Evolutionary conservation across 2,113 vertebrate genomes (phyloP), one percentile per base, ranked within the genome.

Genomic region (Protobothrops mucrosquamatus): DNA sequence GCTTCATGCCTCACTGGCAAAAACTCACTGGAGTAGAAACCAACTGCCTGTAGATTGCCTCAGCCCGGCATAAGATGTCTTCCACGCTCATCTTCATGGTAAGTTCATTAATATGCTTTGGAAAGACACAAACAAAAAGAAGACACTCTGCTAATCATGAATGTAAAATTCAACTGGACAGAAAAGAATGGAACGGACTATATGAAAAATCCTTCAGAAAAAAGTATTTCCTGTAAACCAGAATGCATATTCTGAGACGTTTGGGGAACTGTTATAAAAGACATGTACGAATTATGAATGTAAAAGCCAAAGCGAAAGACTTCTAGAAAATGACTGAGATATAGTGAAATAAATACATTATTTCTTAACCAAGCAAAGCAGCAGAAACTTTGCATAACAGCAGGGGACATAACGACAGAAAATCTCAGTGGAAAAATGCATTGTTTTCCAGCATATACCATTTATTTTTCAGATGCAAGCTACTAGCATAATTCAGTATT

Each of bases 51-150:
- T 98, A 98, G 90, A 99, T 98, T 12, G 97, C 98, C 95, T 99
- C 98, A 0, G 98, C 98, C 10, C 97, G 97, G 0, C 95, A 95
- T 59, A 99, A 96, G 52, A 98, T 93, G 1, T 93, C 96, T 94
- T 98, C 98, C 95, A 99, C 97, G n/a, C 98, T 98, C 97, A 99
- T 95, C 98, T 97, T 98, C 99, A 99, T 99, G 18, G 98, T 98
- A 97, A 99, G 94, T 91, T 99, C 99, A 0, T 99, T 99, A 85
- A 99, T 99, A 97, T 99, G 98, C 99, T 99, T 97, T 6, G 85
- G 93, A 94, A 51, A 85, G 39, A 52, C 89, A 88, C n/a, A 92
- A 39, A 81, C 56, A 55, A 26, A 52, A 90, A 22, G 34, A 54
- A 90, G n/a, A 89, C 48, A 48, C 39, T 26, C 43, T 26, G 39